A percentile compares a stretch with the other conserved stretches of the same genome.
These are phyloP conservation scores for Nyctibius bracteatus DNA, from an alignment of 2,113 vertebrate genomes.

Conservation along the genomic window DNA sequence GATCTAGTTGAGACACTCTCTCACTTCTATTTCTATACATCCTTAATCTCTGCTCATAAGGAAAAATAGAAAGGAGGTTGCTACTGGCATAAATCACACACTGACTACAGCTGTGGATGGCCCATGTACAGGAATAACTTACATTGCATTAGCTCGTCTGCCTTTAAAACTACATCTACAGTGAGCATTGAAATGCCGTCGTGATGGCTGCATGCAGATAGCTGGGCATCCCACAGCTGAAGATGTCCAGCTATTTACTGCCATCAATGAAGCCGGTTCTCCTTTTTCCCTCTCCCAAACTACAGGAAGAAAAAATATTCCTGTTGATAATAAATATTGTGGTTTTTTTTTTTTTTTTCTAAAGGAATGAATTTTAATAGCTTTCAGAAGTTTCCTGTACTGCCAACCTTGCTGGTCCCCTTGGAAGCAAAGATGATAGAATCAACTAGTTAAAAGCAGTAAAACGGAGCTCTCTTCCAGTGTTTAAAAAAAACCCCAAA, in stretches of 20 bases:
- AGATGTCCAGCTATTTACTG: background rate
- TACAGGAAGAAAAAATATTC: background rate
- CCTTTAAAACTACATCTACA: background rate
- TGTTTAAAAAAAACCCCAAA: background rate
- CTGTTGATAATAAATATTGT: background rate
- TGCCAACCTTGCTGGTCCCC: background rate
- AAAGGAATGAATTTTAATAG: background rate
- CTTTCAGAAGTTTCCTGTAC: background rate
- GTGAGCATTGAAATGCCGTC: background rate
- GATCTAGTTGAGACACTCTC: background rate
- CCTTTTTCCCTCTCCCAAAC: background rate
- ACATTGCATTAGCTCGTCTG: background rate
- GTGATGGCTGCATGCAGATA: background rate
- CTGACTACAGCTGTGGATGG: background rate
- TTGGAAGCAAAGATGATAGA: background rate
- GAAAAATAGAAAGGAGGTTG: background rate
- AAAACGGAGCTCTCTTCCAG: background rate
- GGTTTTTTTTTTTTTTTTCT: accelerated
- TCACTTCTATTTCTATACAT: background rate
- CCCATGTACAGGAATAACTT: background rate
- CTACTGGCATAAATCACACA: background rate
- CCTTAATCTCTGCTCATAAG: background rate
- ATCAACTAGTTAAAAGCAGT: background rate
- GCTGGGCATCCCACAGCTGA: background rate
- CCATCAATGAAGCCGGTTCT: background rate